Conservation (phyloP, 1,140 invertebrate species). For the Heliothis subflexa region DNA sequence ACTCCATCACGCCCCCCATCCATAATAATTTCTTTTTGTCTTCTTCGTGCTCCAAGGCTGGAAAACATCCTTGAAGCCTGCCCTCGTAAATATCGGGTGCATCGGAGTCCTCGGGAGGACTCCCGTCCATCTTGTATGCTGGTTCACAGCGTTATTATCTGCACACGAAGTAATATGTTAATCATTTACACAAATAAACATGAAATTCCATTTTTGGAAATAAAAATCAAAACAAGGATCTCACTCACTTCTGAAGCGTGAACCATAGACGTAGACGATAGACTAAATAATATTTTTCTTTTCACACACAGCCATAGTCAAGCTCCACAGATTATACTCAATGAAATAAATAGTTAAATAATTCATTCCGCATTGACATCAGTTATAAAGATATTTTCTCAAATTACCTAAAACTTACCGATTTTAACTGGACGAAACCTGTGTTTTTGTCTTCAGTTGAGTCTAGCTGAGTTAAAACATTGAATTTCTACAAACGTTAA, state of each 20-base stretch:
- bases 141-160: not conserved
- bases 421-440: too few relatives aligned
- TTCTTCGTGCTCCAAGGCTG: constrained; percentile 54
- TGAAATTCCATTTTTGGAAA: constrained; percentile 1
- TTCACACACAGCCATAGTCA: not conserved
- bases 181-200: constrained; percentile 1
- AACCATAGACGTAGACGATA: constrained; percentile 39
- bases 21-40: constrained; percentile 69
- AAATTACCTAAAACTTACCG: too few relatives aligned
- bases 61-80: constrained; percentile 49
- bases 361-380: too few relatives aligned
- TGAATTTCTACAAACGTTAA: too few relatives aligned
- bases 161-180: not conserved
- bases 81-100: not conserved
- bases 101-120: constrained; percentile 31
- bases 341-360: not conserved
- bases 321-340: not conserved
- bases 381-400: too few relatives aligned
- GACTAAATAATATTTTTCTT: not conserved
- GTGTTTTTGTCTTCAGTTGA: too few relatives aligned
- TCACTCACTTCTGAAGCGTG: constrained; percentile 21
- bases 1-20: constrained; percentile 71
- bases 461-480: too few relatives aligned
- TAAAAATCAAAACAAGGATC: constrained; percentile 33
- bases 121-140: constrained; percentile 33